phyloP scores from a whole-genome alignment of 2,797 vertebrate genomes.

The Bradypodion ventrale region DNA sequence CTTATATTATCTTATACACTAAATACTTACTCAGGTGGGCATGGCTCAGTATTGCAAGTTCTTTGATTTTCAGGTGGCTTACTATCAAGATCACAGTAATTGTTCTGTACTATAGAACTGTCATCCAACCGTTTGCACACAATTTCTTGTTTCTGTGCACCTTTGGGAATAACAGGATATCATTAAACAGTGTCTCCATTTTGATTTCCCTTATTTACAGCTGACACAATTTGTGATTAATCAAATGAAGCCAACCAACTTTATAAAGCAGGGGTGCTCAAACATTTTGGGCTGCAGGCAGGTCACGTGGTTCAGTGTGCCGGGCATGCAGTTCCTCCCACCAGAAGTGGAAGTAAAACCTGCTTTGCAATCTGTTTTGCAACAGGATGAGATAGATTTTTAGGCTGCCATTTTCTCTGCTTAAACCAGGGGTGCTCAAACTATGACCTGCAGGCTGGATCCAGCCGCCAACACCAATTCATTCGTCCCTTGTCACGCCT shows the following conservation, averaged over 20 bases:
- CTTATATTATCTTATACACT: constrained; percentile 10
- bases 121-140: constrained; percentile 96
- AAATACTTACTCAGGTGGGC: constrained; percentile 93
- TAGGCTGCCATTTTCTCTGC: too few relatives aligned
- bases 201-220: neutral
- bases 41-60: constrained; percentile 93
- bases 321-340: too few relatives aligned
- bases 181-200: constrained; percentile 26
- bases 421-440: too few relatives aligned
- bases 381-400: too few relatives aligned
- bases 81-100: constrained; percentile 92
- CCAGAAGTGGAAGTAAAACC: too few relatives aligned
- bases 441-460: too few relatives aligned
- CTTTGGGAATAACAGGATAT: constrained; percentile 74
- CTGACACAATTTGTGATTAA: neutral
- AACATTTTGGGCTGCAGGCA: too few relatives aligned
- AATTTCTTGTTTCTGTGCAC: constrained; percentile 93
- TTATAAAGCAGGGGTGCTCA: too few relatives aligned
- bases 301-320: too few relatives aligned
- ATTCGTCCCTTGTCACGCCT: too few relatives aligned
- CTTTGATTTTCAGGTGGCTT: constrained; percentile 95
- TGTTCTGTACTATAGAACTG: constrained; percentile 94
- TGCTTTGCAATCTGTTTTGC: too few relatives aligned
- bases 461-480: too few relatives aligned
- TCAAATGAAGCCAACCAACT: neutral